These are phyloP conservation scores for Ganaspis sp. DNA, from an alignment of 1,140 invertebrate genomes.

Conservation along the genomic window DNA sequence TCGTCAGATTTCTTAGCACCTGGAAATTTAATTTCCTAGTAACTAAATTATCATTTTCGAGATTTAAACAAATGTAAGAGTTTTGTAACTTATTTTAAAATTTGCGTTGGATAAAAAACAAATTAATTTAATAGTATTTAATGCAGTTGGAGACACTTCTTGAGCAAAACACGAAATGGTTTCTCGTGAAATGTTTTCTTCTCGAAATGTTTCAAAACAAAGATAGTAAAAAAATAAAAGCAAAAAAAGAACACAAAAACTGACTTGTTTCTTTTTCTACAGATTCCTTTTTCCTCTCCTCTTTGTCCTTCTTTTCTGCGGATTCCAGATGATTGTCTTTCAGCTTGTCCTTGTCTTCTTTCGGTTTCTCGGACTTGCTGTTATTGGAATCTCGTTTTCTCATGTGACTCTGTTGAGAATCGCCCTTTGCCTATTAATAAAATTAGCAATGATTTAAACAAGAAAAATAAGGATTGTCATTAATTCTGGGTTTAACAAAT, in stretches of 20 bases:
- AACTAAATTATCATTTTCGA: no score
- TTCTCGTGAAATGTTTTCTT: no score
- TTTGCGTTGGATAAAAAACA: no score
- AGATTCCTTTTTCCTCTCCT: constrained; percentile 69
- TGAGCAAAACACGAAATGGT: no score
- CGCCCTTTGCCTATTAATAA: constrained; percentile 68
- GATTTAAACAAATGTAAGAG: no score
- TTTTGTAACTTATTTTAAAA: no score
- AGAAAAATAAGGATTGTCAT: constrained; percentile 8
- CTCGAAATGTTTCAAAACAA: no score
- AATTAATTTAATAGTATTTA: no score
- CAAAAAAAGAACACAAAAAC: constrained; percentile 33
- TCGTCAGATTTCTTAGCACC: constrained; percentile 68
- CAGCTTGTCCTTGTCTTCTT: constrained; percentile 72
- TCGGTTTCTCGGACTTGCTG: constrained; percentile 69
- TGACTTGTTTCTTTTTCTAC: constrained; percentile 64
- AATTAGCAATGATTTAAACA: constrained; percentile 34
- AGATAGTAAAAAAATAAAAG: no score
- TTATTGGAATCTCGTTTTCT: constrained; percentile 69
- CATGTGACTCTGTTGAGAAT: constrained; percentile 71
- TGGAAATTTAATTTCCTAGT: constrained; percentile 20
- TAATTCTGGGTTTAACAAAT: no score
- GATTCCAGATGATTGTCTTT: constrained; percentile 67
- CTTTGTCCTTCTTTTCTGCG: constrained; percentile 70
- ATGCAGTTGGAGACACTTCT: no score